Evolutionary conservation across 2,888 invertebrate species (phyloP).

Genomic region (Cataglyphis altisquamis): DNA sequence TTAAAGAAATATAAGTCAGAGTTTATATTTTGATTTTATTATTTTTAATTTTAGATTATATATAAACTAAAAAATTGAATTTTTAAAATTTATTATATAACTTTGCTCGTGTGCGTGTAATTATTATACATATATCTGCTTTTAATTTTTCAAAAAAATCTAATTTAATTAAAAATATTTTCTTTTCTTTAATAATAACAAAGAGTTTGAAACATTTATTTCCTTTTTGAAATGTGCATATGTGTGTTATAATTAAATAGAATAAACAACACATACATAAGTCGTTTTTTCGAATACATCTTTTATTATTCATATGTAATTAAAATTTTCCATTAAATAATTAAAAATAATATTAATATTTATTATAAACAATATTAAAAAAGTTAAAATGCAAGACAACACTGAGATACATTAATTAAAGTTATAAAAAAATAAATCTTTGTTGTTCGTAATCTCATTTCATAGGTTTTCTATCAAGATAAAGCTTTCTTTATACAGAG

Average conservation of each 20-base stretch:
- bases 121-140: too few species aligned
- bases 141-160: too few species aligned
- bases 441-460: neutral
- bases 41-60: neutral
- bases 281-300: neutral
- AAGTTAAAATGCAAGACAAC: neutral
- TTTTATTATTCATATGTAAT: neutral
- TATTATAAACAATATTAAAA: neutral
- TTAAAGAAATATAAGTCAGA: neutral
- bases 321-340: neutral
- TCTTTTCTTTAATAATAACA: neutral
- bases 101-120: too few species aligned
- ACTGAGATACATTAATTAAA: neutral
- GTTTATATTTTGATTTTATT: neutral
- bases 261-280: neutral
- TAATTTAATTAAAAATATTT: neutral
- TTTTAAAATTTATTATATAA: too few species aligned
- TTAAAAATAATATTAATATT: conserved; percentile 1
- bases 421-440: neutral
- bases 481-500: neutral
- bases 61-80: too few species aligned
- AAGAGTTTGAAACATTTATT: neutral
- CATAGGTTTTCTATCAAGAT: neutral
- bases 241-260: neutral
- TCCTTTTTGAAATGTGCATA: neutral